Evolutionary conservation across 1,140 invertebrate species (phyloP).

Genomic region (Tetragonula clypearis): DNA sequence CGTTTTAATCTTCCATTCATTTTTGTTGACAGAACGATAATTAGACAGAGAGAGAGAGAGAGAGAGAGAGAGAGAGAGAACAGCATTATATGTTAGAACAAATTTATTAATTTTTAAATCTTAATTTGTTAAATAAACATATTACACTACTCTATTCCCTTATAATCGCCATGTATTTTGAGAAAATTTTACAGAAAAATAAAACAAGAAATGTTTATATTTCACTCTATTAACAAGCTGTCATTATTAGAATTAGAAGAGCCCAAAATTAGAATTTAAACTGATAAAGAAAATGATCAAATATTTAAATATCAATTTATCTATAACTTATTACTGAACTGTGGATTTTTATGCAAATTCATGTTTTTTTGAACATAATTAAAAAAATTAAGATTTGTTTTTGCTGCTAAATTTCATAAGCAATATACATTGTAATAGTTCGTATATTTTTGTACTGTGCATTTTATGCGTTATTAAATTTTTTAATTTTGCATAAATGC

Average conservation of each 20-base stretch:
- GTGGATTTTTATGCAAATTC: no score
- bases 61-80: background rate
- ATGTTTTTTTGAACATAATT: no score
- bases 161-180: background rate
- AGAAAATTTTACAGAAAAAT: slow-evolving; percentile 20
- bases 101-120: slow-evolving; percentile 21
- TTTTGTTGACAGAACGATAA: no score
- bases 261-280: slow-evolving; percentile 8
- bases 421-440: no score
- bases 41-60: background rate
- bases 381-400: no score
- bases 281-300: slow-evolving; percentile 8
- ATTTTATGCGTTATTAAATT: no score
- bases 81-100: background rate
- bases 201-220: slow-evolving; percentile 30
- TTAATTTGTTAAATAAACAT: slow-evolving; percentile 4
- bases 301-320: slow-evolving; percentile 11
- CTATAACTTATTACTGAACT: no score
- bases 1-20: no score
- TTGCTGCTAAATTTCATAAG: no score
- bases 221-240: slow-evolving; percentile 21
- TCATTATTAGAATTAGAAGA: background rate
- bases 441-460: no score
- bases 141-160: slow-evolving; percentile 5
- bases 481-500: no score